These are phyloP conservation scores for Tenrec ecaudatus DNA, from an alignment of 2,113 vertebrate species.

Conservation along the genomic window DNA sequence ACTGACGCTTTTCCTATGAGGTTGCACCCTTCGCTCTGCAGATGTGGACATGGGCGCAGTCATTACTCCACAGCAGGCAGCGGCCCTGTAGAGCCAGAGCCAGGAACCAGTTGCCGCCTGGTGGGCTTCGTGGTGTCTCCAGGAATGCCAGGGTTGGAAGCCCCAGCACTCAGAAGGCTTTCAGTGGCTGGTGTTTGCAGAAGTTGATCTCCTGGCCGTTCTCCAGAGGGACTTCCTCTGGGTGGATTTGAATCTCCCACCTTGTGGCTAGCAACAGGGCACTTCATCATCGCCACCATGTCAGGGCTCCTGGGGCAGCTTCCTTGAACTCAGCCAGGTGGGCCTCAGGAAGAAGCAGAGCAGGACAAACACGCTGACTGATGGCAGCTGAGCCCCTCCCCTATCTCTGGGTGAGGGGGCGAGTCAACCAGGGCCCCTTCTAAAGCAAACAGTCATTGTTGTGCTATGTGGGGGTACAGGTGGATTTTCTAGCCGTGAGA, in stretches of 20 bases:
- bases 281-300: neutral
- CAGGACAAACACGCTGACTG: neutral
- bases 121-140: neutral
- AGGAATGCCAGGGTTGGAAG: neutral
- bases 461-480: neutral
- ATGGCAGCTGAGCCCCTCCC: too few relatives aligned
- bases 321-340: neutral
- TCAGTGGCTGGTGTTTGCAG: neutral
- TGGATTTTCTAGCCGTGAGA: neutral
- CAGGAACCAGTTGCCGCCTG: neutral
- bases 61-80: accelerated
- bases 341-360: neutral
- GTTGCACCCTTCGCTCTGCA: neutral
- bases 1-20: neutral
- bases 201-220: neutral
- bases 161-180: neutral
- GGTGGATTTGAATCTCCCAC: neutral
- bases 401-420: too few relatives aligned
- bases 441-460: neutral
- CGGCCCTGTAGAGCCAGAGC: neutral
- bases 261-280: neutral
- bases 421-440: too few relatives aligned
- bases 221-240: neutral
- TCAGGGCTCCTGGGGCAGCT: neutral
- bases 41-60: neutral